A percentile compares a stretch with the other conserved stretches of the same genome.
Evolutionary conservation across 1,140 invertebrate genomes (phyloP).

Genomic region (Rhagoletis pomonella): DNA sequence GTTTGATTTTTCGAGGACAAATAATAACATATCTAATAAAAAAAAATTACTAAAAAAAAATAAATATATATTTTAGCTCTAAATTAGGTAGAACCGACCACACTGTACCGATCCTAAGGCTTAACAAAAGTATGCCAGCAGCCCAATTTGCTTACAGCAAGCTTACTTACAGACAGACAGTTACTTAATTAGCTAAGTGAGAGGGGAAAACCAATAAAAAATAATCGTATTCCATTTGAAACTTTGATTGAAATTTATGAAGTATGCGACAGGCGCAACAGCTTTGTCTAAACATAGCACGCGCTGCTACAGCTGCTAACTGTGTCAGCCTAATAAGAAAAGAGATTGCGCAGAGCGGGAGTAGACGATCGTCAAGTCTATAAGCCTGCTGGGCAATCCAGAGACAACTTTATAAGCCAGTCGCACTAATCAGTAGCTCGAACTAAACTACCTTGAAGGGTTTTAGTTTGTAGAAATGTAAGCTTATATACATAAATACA

Average conservation of each 20-base stretch:
- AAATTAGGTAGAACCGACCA: too few relatives aligned
- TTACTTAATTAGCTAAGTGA: not conserved
- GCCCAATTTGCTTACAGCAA: too few relatives aligned
- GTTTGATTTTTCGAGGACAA: too few relatives aligned
- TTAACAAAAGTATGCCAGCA: too few relatives aligned
- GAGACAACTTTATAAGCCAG: not conserved
- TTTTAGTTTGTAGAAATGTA: not conserved
- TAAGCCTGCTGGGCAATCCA: not conserved
- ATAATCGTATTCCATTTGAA: not conserved
- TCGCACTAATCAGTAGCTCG: not conserved
- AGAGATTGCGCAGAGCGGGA: not conserved
- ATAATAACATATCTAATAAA: too few relatives aligned
- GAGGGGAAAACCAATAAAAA: not conserved
- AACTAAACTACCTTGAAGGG: not conserved
- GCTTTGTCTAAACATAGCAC: not conserved
- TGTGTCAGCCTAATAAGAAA: not conserved
- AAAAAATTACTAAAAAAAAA: too few relatives aligned
- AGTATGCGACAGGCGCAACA: not conserved
- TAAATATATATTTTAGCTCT: too few relatives aligned
- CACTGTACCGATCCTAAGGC: too few relatives aligned
- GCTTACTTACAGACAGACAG: too few relatives aligned
- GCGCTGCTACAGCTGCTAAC: not conserved
- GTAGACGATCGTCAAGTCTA: not conserved
- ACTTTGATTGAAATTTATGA: slow-evolving; percentile 37
- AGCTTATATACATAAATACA: too few relatives aligned